phyloP scores from a whole-genome alignment of 2,888 invertebrate genomes.

The Dynastes grantii region DNA sequence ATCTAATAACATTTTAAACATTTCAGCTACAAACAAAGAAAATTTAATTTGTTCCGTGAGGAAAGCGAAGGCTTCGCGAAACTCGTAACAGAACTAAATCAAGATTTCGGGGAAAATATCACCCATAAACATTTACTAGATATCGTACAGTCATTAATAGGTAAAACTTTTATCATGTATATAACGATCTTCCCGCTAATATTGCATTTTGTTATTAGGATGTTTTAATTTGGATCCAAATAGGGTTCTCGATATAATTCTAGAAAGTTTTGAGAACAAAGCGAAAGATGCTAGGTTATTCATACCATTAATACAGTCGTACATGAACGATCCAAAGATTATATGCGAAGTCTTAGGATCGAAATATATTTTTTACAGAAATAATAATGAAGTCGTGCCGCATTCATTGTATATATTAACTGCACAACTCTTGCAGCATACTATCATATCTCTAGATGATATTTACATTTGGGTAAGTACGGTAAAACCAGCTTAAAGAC shows the following conservation, averaged over 20 bases:
- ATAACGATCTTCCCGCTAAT: no score
- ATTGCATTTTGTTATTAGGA: conserved; percentile 73
- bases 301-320: conserved; percentile 88
- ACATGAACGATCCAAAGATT: conserved; percentile 90
- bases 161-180: conserved; percentile 71
- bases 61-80: conserved; percentile 99
- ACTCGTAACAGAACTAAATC: conserved; percentile 93
- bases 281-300: conserved; percentile 86
- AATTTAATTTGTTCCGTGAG: conserved; percentile 98
- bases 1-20: conserved; percentile 27
- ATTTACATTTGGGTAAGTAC: conserved; percentile 89
- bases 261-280: conserved; percentile 96
- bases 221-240: conserved; percentile 99
- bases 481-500: neutral
- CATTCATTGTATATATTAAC: conserved; percentile 90
- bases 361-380: conserved; percentile 84
- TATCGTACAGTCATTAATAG: conserved; percentile 94
- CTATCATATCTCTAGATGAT: conserved; percentile 88
- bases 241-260: conserved; percentile 94
- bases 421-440: conserved; percentile 90
- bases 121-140: conserved; percentile 83
- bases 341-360: conserved; percentile 96
- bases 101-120: conserved; percentile 79
- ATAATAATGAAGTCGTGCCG: conserved; percentile 81
- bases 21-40: conserved; percentile 97